These are phyloP conservation scores for Urocitellus parryii DNA, from an alignment of 2,113 vertebrate genomes.

Conservation along the genomic window DNA sequence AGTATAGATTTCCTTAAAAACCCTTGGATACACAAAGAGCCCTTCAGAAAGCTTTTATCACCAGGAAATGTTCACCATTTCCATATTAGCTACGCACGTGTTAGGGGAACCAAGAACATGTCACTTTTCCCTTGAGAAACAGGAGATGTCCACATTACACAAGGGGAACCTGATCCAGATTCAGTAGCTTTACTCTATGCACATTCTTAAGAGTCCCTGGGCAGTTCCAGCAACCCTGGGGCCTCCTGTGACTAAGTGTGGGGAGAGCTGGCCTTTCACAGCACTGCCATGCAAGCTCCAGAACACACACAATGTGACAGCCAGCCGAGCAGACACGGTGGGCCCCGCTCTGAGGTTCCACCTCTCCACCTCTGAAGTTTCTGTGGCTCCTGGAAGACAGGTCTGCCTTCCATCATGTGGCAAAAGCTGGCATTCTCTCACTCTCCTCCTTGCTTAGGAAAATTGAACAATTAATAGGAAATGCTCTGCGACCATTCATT, in stretches of 20 bases:
- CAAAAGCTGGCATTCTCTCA: background rate
- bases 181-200: background rate
- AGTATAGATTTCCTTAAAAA: conserved; percentile 29
- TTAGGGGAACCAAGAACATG: background rate
- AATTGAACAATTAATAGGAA: conserved; percentile 40
- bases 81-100: background rate
- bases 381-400: background rate
- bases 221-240: background rate
- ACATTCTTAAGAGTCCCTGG: background rate
- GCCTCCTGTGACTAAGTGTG: background rate
- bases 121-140: conserved; percentile 4
- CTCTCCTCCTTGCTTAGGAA: background rate
- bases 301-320: background rate
- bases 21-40: background rate
- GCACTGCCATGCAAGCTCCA: background rate
- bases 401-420: conserved; percentile 41
- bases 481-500: conserved; percentile 33
- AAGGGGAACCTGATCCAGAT: background rate
- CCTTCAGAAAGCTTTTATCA: conserved; percentile 4
- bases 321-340: background rate
- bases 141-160: background rate
- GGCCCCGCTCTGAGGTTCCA: background rate
- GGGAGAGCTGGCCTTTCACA: background rate
- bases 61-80: conserved; percentile 50
- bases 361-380: background rate